Evolutionary conservation across 2,888 invertebrate genomes (phyloP).

Genomic region (Trachelus iudaicus): DNA sequence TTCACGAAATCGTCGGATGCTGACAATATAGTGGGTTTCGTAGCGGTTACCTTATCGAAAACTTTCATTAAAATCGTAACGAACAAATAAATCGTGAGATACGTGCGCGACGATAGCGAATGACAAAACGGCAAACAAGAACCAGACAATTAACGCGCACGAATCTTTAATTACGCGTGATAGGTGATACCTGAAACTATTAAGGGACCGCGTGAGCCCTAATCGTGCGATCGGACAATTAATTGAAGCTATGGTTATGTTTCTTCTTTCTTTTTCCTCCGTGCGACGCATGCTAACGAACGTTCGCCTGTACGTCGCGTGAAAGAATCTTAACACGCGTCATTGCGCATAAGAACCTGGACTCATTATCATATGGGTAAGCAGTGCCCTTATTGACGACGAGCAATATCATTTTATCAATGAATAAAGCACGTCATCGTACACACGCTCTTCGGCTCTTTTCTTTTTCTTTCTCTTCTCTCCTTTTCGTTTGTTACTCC

Average conservation of each 20-base stretch:
- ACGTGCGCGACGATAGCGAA: conserved; percentile 11
- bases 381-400: neutral
- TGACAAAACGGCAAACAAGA: neutral
- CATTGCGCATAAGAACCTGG: neutral
- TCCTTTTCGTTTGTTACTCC: neutral
- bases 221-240: neutral
- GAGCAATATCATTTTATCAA: neutral
- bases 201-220: neutral
- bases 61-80: neutral
- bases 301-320: no score
- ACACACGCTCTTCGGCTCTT: neutral
- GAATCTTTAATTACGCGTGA: neutral
- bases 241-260: neutral
- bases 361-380: neutral
- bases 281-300: neutral
- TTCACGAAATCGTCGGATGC: conserved; percentile 12
- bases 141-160: neutral
- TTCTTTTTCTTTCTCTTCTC: neutral
- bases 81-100: neutral
- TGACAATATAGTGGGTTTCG: conserved; percentile 19
- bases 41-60: neutral
- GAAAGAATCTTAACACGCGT: neutral
- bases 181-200: neutral
- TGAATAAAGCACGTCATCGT: neutral
- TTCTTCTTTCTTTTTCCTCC: neutral